phyloP scores from a whole-genome alignment of 2,113 vertebrate genomes.

The Daphoenositta chrysoptera region DNA sequence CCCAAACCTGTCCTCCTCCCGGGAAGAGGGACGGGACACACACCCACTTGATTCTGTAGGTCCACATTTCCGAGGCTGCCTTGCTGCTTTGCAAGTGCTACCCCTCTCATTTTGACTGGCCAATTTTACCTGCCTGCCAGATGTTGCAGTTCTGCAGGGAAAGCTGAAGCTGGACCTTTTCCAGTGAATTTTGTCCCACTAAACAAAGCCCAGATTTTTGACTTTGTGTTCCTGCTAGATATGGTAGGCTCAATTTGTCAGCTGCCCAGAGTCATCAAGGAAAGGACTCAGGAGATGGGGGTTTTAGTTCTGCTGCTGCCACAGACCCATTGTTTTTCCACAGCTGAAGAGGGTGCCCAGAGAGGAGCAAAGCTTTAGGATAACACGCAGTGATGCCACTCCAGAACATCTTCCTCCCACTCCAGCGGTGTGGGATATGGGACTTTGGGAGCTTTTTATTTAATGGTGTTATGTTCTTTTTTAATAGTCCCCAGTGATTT shows the following conservation, averaged over 20 bases:
- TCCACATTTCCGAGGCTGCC: not conserved
- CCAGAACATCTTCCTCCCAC: not conserved
- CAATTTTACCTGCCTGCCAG: not conserved
- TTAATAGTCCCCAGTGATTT: not conserved
- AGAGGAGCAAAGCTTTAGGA: not conserved
- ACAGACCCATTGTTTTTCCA: not conserved
- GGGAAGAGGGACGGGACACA: not conserved
- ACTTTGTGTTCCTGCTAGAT: not conserved
- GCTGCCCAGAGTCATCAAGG: not conserved
- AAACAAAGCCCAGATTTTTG: not conserved
- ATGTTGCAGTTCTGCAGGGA: not conserved
- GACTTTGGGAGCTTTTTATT: not conserved
- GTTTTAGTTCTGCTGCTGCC: not conserved
- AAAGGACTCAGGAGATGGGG: not conserved
- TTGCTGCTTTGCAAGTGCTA: not conserved
- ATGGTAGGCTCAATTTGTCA: not conserved
- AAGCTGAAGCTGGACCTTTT: not conserved
- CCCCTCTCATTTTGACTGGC: not conserved
- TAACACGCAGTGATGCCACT: not conserved
- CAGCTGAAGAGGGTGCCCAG: not conserved
- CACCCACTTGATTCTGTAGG: rapidly evolving
- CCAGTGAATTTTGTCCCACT: not conserved
- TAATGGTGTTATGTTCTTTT: not conserved
- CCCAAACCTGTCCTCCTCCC: not conserved
- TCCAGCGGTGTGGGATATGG: not conserved